A percentile compares a stretch with the other conserved stretches of the same genome.
Evolutionary conservation across 2,113 vertebrate species (phyloP).

Genomic region (Lasiurus borealis): DNA sequence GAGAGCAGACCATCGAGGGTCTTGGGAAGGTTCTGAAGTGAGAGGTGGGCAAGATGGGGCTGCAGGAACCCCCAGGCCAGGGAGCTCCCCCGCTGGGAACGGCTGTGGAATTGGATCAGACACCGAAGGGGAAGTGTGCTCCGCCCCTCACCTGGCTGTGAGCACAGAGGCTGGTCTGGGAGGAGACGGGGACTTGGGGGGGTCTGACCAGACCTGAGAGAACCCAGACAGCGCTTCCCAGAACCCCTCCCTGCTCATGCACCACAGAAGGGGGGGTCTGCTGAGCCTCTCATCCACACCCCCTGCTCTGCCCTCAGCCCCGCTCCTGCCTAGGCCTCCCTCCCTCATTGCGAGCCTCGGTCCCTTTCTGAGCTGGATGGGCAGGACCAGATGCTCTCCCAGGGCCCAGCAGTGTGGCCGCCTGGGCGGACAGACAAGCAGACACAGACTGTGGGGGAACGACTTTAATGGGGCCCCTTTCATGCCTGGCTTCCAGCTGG

Average conservation of each 20-base stretch:
- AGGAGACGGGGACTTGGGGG: neutral
- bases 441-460: neutral
- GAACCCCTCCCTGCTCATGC: neutral
- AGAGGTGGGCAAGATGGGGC: neutral
- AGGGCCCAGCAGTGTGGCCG: neutral
- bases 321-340: neutral
- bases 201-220: neutral
- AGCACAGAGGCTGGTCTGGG: neutral
- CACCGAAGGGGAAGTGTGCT: neutral
- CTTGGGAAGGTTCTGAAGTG: neutral
- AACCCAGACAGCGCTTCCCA: neutral
- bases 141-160: neutral
- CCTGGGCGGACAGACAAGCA: neutral
- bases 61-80: neutral
- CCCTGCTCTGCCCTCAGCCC: neutral
- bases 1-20: neutral
- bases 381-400: neutral
- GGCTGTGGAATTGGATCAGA: neutral
- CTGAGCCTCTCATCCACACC: neutral
- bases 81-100: neutral
- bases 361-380: neutral
- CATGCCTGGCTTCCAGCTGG: neutral
- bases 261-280: neutral
- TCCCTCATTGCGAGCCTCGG: no score
- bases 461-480: constrained; percentile 36